Conservation (phyloP, 2,888 invertebrate species). For the Cynaeus angustus region DNA sequence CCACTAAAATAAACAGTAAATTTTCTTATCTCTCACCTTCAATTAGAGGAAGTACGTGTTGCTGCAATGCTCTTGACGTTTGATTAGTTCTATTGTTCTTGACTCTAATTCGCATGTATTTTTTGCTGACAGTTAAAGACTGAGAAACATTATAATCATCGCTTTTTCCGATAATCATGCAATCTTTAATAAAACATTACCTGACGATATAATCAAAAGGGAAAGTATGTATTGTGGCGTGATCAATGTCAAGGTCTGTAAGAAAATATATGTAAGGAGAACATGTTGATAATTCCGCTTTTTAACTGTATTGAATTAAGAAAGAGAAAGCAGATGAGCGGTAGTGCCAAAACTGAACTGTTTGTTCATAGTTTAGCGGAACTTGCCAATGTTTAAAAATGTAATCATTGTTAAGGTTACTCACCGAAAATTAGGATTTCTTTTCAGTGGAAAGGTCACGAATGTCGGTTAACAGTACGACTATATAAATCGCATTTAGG, state of each 20-base stretch:
- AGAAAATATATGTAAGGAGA: slow-evolving; percentile 54
- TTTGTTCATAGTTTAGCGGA: slow-evolving; percentile 14
- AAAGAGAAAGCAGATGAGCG: slow-evolving; percentile 44
- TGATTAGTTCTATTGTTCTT: slow-evolving; percentile 20
- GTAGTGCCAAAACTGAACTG: slow-evolving; percentile 6
- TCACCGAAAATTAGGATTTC: neutral
- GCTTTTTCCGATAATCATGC: neutral
- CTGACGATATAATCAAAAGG: slow-evolving; percentile 48
- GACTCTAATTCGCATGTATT: slow-evolving; percentile 8
- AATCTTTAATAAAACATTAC: slow-evolving; percentile 6
- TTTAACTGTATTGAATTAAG: slow-evolving; percentile 45
- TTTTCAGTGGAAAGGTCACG: neutral
- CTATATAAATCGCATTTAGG: too few species aligned
- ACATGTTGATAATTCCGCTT: slow-evolving; percentile 44
- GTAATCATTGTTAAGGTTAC: neutral
- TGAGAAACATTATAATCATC: too few species aligned
- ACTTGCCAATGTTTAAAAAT: slow-evolving; percentile 8
- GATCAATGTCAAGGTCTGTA: slow-evolving; percentile 54
- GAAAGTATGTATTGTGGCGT: slow-evolving; percentile 49
- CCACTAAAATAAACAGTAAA: slow-evolving; percentile 45
- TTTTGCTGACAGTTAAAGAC: neutral
- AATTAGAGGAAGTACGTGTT: slow-evolving; percentile 10
- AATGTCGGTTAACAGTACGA: neutral
- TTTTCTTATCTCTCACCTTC: slow-evolving; percentile 43
- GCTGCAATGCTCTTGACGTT: neutral